These are phyloP conservation scores for Corvus moneduloides DNA, from an alignment of 2,113 vertebrate species.

Conservation along the genomic window DNA sequence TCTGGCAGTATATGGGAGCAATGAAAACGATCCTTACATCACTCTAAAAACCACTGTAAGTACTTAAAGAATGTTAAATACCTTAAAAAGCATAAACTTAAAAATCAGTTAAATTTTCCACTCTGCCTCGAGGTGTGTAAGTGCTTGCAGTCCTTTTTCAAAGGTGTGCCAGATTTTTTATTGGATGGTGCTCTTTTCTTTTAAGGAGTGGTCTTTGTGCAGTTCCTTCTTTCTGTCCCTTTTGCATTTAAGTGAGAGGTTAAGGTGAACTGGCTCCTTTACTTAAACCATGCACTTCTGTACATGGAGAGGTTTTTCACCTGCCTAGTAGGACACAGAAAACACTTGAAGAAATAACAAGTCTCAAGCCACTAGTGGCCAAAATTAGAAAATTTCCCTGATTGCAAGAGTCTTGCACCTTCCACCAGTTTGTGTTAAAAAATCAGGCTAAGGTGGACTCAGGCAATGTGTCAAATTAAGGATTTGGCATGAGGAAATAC, in stretches of 20 bases:
- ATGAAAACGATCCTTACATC: slow-evolving; percentile 92
- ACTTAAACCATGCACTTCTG: neutral
- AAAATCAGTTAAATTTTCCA: neutral
- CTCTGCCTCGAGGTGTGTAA: neutral
- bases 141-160: neutral
- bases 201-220: neutral
- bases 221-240: neutral
- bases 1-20: slow-evolving; percentile 87
- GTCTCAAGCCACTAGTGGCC: neutral
- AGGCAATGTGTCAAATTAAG: neutral
- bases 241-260: neutral
- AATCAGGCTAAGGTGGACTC: neutral
- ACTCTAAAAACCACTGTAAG: slow-evolving; percentile 93
- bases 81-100: neutral
- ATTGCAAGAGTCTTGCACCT: neutral
- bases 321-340: neutral
- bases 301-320: neutral
- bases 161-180: neutral
- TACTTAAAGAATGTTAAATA: neutral
- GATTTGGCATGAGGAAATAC: neutral
- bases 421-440: neutral
- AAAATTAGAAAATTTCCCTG: neutral
- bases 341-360: neutral
- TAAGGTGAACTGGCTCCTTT: neutral
- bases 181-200: neutral